Evolutionary conservation across 2,797 vertebrate species (phyloP).

Genomic region (Phataginus tricuspis): DNA sequence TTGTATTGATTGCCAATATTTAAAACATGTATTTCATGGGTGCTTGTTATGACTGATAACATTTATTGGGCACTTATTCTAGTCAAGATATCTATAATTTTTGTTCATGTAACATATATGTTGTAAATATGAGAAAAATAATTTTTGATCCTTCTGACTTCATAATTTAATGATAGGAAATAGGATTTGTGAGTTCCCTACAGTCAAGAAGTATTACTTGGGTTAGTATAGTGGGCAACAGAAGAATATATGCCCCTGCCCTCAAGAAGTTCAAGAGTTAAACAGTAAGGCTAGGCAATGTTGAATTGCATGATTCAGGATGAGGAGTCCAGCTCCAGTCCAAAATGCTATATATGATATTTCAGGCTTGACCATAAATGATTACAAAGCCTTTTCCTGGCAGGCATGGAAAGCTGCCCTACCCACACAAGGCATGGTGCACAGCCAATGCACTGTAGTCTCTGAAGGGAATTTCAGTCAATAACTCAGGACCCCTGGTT

Average conservation of each 20-base stretch:
- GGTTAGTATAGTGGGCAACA: not conserved
- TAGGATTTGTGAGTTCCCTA: not conserved
- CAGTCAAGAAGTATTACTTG: not conserved
- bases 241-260: not conserved
- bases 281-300: not conserved
- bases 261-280: not conserved
- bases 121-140: not conserved
- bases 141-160: not conserved
- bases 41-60: not conserved
- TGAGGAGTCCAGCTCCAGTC: not conserved
- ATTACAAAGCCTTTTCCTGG: not conserved
- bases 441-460: not conserved
- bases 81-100: not conserved
- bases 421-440: no score
- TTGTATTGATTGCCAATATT: not conserved
- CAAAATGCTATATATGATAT: not conserved
- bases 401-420: not conserved
- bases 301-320: not conserved
- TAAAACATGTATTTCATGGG: not conserved
- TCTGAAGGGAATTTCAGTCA: not conserved
- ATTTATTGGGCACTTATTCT: not conserved
- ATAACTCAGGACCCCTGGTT: no score
- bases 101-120: not conserved
- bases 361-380: not conserved
- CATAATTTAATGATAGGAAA: not conserved